phyloP scores from a whole-genome alignment of 2,113 vertebrate genomes.

The Cisticola juncidis region DNA sequence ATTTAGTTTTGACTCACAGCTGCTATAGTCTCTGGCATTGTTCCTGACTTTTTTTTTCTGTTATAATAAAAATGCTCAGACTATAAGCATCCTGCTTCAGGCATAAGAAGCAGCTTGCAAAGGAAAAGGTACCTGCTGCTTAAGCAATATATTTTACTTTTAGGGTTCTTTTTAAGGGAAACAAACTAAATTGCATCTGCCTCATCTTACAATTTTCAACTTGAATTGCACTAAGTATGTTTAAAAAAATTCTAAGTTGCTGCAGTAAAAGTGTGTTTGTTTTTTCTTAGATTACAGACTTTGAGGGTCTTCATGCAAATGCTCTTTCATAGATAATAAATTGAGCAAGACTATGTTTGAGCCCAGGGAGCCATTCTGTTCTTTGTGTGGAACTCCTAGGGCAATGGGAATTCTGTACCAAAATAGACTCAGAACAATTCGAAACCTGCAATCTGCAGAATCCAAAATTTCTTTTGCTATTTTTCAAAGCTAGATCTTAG shows the following conservation, averaged over 20 bases:
- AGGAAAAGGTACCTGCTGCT: constrained; percentile 45
- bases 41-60: not conserved
- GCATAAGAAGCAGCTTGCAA: constrained; percentile 44
- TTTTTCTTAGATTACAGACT: constrained; percentile 28
- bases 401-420: not conserved
- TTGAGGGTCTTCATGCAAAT: not conserved
- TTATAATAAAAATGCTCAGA: constrained; percentile 61
- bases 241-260: constrained; percentile 15
- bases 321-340: not conserved
- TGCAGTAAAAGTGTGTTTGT: not conserved
- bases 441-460: not conserved
- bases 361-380: not conserved
- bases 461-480: not conserved
- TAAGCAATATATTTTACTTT: constrained; percentile 54
- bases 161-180: constrained; percentile 48
- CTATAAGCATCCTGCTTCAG: constrained; percentile 47
- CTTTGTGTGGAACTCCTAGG: not conserved
- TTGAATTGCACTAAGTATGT: constrained; percentile 28
- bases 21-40: constrained; percentile 56
- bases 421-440: not conserved
- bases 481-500: not conserved
- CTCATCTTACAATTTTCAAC: constrained; percentile 50
- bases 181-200: constrained; percentile 54
- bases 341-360: not conserved
- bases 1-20: constrained; percentile 59